These are phyloP conservation scores for Acanthosepion esculentum DNA, from an alignment of 2,888 invertebrate genomes.

Conservation along the genomic window DNA sequence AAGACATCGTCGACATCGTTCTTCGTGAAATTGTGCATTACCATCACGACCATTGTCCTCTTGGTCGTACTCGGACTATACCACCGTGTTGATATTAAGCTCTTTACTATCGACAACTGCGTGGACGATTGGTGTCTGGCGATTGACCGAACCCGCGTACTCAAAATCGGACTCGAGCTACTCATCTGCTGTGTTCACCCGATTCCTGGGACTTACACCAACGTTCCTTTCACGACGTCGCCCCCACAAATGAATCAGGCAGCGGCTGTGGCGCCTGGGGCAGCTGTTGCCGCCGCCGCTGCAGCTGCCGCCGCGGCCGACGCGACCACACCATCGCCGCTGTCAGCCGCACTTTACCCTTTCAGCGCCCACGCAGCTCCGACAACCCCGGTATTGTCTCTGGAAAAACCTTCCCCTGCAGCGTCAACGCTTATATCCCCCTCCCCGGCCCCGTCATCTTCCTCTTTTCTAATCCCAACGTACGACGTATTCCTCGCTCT, in stretches of 20 bases:
- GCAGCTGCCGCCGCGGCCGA: neutral
- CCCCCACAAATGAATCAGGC: conserved; percentile 53
- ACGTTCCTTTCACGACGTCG: conserved; percentile 63
- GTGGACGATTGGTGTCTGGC: conserved; percentile 74
- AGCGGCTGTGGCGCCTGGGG: conserved; percentile 43
- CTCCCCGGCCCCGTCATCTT: conserved; percentile 51
- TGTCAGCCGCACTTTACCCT: conserved; percentile 65
- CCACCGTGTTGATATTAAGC: conserved; percentile 69
- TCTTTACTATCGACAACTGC: conserved; percentile 73
- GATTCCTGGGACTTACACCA: conserved; percentile 68
- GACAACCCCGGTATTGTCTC: conserved; percentile 62
- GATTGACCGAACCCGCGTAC: conserved; percentile 63
- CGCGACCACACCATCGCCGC: neutral
- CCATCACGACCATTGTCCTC: conserved; percentile 69
- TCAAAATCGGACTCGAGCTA: conserved; percentile 84
- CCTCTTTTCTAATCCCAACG: conserved; percentile 62
- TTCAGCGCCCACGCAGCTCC: conserved; percentile 68
- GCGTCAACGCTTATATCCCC: conserved; percentile 55
- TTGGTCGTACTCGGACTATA: conserved; percentile 71
- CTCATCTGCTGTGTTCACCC: conserved; percentile 72
- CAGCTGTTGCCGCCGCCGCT: neutral
- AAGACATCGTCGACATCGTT: conserved; percentile 61
- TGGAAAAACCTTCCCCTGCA: conserved; percentile 52
- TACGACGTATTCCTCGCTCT: conserved; percentile 71
- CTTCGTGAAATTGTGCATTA: conserved; percentile 68